Evolutionary conservation across 1,140 invertebrate genomes (phyloP).

Genomic region (Limonius californicus): DNA sequence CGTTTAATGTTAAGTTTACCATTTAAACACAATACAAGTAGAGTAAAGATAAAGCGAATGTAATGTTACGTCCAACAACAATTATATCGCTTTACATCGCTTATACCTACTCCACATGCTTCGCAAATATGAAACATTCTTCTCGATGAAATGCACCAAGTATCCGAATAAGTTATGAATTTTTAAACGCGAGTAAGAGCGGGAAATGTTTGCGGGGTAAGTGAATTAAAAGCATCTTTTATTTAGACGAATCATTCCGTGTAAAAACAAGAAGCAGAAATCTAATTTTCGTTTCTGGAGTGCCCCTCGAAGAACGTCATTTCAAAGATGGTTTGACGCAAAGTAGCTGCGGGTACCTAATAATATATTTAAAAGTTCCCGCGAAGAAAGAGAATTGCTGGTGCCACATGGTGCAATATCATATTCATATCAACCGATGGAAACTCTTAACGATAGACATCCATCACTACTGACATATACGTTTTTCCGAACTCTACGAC

Average conservation of each 20-base stretch:
- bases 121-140: background rate
- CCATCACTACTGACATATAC: slow-evolving; percentile 2
- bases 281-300: background rate
- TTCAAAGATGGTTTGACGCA: background rate
- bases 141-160: background rate
- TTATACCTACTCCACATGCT: too few relatives aligned
- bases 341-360: background rate
- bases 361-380: background rate
- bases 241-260: background rate
- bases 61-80: too few relatives aligned
- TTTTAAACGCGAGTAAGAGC: background rate
- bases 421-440: slow-evolving; percentile 11
- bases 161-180: background rate
- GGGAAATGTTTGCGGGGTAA: background rate
- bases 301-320: background rate
- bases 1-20: slow-evolving; percentile 1
- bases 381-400: background rate
- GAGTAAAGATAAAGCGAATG: too few relatives aligned
- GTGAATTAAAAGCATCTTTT: background rate
- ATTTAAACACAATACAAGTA: background rate
- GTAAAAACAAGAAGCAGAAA: background rate
- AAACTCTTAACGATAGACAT: slow-evolving; percentile 5
- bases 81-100: too few relatives aligned
- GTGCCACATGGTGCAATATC: slow-evolving; percentile 9
- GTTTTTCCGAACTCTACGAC: too few relatives aligned